Percentiles rank a stretch among this genome's conserved stretches.
These are phyloP conservation scores for Latheticus oryzae DNA, from an alignment of 2,888 invertebrate species.

Conservation along the genomic window DNA sequence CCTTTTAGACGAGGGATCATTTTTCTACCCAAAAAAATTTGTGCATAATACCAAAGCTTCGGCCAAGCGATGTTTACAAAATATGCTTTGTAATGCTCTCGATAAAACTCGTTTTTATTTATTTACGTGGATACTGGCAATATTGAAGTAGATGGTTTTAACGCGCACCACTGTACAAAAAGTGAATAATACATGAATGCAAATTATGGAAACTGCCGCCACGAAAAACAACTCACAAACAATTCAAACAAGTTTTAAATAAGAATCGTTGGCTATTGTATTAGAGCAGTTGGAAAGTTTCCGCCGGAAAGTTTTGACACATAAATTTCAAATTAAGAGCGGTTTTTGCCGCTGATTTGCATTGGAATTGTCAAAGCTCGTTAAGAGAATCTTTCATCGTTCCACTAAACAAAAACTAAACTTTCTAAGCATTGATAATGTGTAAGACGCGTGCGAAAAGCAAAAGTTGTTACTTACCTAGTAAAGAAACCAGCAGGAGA, in stretches of 20 bases:
- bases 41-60: too few relatives aligned
- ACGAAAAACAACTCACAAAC: slow-evolving; percentile 35
- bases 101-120: slow-evolving; percentile 25
- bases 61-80: slow-evolving; percentile 11
- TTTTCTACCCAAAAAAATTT: slow-evolving; percentile 17
- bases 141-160: slow-evolving; percentile 8
- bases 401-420: too few relatives aligned
- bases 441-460: too few relatives aligned
- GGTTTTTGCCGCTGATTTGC: slow-evolving; percentile 39
- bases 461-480: slow-evolving; percentile 49
- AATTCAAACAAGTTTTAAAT: slow-evolving; percentile 36
- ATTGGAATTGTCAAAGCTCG: slow-evolving; percentile 39
- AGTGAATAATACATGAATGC: slow-evolving; percentile 39
- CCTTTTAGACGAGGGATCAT: slow-evolving; percentile 2
- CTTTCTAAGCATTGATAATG: too few relatives aligned
- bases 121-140: slow-evolving; percentile 3
- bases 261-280: slow-evolving; percentile 38
- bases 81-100: slow-evolving; percentile 13
- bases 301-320: slow-evolving; percentile 31
- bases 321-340: slow-evolving; percentile 38
- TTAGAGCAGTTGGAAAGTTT: slow-evolving; percentile 35
- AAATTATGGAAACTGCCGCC: slow-evolving; percentile 30
- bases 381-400: slow-evolving; percentile 20
- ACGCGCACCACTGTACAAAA: slow-evolving; percentile 17
- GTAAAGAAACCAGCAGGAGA: slow-evolving; percentile 42